Base-by-base conservation (phyloP, 2,113 vertebrate species). In the Pollachius pollachius region DNA sequence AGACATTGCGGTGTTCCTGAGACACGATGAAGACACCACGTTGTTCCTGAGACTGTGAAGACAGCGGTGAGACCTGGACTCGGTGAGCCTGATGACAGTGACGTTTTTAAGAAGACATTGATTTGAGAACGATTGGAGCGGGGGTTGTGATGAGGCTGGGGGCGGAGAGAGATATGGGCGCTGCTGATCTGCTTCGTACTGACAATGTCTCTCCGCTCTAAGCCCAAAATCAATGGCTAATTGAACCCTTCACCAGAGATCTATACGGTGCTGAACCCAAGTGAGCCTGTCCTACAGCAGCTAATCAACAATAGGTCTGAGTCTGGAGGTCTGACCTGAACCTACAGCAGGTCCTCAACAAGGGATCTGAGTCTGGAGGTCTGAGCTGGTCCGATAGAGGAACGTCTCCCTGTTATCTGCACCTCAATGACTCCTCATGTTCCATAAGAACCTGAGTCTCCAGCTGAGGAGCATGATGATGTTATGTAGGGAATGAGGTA, bases 211-310 rank as follows among this genome's bases (percentile, higher is more conserved):
- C 64, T 73, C 72, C 69, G 67, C 80, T 62, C 79, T 80, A 85
- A 87, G 79, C 79, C 82, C 67, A 78, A 89, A 87, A 88, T 88
- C 86, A 86, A 88, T 88, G 52, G 72, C 57, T 78, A 78, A 88
- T 85, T 82, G 85, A 85, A 70, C 66, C 27, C 64, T 81, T 74
- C 70, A 75, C 81, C 80, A 82, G 77, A 80, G 77, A 88, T 83
- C 84, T 52, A 86, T 86, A 86, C 66, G 34, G 69, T 74, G 74
- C 73, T 48, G 83, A 81, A 75, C 68, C 65, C 79, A 74, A 76
- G 73, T 79, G 79, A 82, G 71, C 37, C 8, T 12, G 69, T 64
- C 64, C 76, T 79, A 68, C 64, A 84, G 37, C 37, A 6, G 37
- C 37, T 74, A 75, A 80, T 85, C 70, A 80, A 68, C 77, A 62